These are phyloP conservation scores for Drosophila vallismaia DNA, from an alignment of 2,888 invertebrate species.

Conservation along the genomic window DNA sequence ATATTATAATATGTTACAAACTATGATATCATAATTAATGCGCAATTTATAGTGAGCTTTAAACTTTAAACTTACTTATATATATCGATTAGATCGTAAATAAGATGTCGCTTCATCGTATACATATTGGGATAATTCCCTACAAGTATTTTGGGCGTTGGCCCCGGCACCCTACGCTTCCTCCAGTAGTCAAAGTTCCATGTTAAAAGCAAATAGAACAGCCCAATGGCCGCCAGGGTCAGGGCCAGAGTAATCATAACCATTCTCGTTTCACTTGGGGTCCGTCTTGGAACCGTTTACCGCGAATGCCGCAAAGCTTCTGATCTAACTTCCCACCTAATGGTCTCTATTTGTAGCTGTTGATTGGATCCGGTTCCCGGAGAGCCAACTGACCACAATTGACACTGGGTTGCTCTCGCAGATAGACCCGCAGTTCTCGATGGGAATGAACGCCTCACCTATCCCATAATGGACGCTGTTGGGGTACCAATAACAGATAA, in stretches of 20 bases:
- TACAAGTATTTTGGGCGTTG: conserved; percentile 76
- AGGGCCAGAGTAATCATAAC: conserved; percentile 48
- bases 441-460: conserved; percentile 6
- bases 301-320: background rate
- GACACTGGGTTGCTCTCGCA: background rate
- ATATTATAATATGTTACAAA: no score
- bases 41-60: background rate
- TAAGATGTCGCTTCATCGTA: conserved; percentile 67
- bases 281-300: conserved; percentile 1
- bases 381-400: background rate
- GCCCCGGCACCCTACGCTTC: conserved; percentile 80
- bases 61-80: conserved; percentile 77
- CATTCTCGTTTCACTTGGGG: conserved; percentile 26
- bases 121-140: conserved; percentile 81
- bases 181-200: conserved; percentile 83
- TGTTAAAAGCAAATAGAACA: conserved; percentile 69
- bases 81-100: conserved; percentile 81
- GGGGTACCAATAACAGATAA: conserved; percentile 15
- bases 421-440: background rate
- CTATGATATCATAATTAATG: background rate
- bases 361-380: background rate
- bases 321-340: background rate
- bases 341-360: conserved; percentile 6
- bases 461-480: background rate
- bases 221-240: conserved; percentile 24